Base-by-base conservation (phyloP, 1,140 invertebrate species). In the Anoplolepis gracilipes region DNA sequence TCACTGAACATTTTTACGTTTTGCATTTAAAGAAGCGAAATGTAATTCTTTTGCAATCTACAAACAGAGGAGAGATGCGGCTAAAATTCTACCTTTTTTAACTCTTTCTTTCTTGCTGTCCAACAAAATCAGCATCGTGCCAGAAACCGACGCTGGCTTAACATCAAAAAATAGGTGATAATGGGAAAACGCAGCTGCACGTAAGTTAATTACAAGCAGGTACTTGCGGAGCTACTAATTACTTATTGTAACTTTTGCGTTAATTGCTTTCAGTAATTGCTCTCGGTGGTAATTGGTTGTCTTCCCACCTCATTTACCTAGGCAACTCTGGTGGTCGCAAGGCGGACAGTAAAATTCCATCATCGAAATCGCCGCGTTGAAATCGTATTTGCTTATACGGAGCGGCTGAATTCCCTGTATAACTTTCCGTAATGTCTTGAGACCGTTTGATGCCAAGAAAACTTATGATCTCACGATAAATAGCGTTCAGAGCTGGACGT, bases 171-270 rank as follows among this genome's bases (percentile, higher is more conserved):
- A 91, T 89, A 88, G 64, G 87, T 79, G 84, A 90, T 87, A 92
- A 92, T 85, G 89, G 72, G 91, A 92, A 92, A 92, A 92, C 82
- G 87, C 87, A 90, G 89, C 88, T 91, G 90, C 81, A 86, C 75
- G 88, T 89, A 91, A 91, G 92, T 90, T 93, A 93, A 93, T 92
- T 93, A 91, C 91, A 90, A 90, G 88, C 88, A 85, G 78, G 81
- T 76, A 79, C 90, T 91, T 85, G 87, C 84, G 81, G 88, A 89
- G 89, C 77, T 86, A 88, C 91, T 93, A 93, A 93, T 93, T 93
- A 93, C 92, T 92, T 93, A 93, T 92, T 93, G 90, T 91, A 93
- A 92, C 91, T 92, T 93, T 92, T 90, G 88, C 92, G 91, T 91
- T 93, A 93, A 93, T 93, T 93, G 91, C 90, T 84, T 84, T 49